phyloP scores from a whole-genome alignment of 2,888 invertebrate genomes.

The Serrognathus titanus region DNA sequence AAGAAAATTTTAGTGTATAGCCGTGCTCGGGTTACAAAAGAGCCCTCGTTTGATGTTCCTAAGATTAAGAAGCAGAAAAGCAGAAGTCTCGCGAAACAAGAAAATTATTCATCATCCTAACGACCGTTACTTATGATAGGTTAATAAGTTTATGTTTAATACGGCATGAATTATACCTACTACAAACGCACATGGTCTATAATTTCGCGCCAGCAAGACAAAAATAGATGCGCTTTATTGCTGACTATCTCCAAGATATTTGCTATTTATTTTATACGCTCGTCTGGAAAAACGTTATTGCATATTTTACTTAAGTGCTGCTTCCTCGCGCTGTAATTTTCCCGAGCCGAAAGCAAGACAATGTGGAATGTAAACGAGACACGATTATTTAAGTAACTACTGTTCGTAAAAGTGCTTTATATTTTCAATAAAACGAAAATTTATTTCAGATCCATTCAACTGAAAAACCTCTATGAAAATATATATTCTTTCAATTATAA shows the following conservation, averaged over 20 bases:
- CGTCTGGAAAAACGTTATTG: neutral
- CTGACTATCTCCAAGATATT: neutral
- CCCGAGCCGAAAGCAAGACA: too few species aligned
- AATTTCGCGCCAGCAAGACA: neutral
- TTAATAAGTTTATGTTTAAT: constrained; percentile 3
- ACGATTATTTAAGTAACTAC: too few species aligned
- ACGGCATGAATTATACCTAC: neutral
- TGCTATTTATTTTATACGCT: neutral
- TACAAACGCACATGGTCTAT: constrained; percentile 3
- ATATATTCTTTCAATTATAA: too few species aligned
- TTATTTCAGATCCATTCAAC: too few species aligned
- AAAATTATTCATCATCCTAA: constrained; percentile 2
- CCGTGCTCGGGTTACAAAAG: constrained; percentile 18
- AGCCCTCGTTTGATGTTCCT: constrained; percentile 3
- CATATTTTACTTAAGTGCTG: neutral
- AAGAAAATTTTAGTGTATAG: constrained; percentile 19
- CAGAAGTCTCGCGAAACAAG: neutral
- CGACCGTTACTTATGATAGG: constrained; percentile 1
- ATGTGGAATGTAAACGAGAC: too few species aligned
- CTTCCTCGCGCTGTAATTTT: too few species aligned
- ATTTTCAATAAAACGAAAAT: too few species aligned
- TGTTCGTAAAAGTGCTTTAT: too few species aligned
- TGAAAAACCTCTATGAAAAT: too few species aligned
- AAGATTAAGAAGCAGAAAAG: neutral
- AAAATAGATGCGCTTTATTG: neutral